Base-by-base conservation (phyloP, 2,888 invertebrate species). In the Esperia sulphurella region DNA sequence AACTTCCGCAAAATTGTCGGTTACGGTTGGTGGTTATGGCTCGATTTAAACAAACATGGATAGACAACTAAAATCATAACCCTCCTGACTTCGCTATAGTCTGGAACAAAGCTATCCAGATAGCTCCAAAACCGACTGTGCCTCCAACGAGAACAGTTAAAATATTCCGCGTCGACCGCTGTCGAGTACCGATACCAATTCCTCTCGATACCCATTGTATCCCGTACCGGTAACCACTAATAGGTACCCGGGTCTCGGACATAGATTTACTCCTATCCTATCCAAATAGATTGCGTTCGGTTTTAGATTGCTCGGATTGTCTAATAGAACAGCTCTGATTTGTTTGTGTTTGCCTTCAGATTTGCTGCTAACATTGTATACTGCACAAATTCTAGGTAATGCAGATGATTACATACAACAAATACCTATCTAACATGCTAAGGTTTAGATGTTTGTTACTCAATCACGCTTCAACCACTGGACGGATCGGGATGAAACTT, bases 241-340 rank as follows among this genome's bases (percentile, higher is more conserved):
- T 79, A 71, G 72, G 50, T 54, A 10, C 35, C 35, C 55, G 48
- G 53, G 51, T 52, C 44, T 51, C 55, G 21, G 47, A 41, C 49
- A 12, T 57, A 70, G 72, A 79, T 81, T 79, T 75, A 79, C 77
- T 68, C 62, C 58, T 64, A 71, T 73, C 78, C 72, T 76, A 78
- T 73, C 75, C 44, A 63, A 71, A 67, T 68, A 74, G 75, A 81
- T 83, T 77, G 75, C 69, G 61, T 65, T 61, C 57, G 59, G 64
- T 65, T 70, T 58, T 64, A 68, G 68, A 44, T 44, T 44, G 14
- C 28, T 44, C 43, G 43, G 30, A 33, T 43, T 43, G 33, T 10
- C 35, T 35, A 10, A 31, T 7, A n/a, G 9, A n/a, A 33, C 33
- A 3, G 33, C 1, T 39, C 14, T 10, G 12, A 39, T 39, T 39